Evolutionary conservation across 2,113 vertebrate species (phyloP).

Genomic region (Pyrgilauda ruficollis): DNA sequence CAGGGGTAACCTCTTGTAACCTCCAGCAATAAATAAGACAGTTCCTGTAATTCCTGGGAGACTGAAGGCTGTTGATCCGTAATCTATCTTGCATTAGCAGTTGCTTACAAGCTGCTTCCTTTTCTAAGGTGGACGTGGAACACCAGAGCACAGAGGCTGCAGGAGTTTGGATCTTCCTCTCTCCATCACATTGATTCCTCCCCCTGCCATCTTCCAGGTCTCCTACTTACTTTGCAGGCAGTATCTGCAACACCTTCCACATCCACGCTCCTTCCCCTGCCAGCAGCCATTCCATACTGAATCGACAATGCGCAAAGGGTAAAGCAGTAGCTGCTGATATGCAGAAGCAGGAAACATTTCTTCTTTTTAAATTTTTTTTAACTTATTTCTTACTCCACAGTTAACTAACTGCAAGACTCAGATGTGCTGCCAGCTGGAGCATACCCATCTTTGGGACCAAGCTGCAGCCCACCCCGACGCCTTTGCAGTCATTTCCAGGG

Average conservation of each 20-base stretch:
- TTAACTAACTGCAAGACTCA: neutral
- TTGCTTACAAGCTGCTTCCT: neutral
- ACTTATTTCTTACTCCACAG: neutral
- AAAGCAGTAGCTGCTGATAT: neutral
- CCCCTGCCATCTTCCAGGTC: neutral
- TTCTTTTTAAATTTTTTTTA: neutral
- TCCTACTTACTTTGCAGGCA: neutral
- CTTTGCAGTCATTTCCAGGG: neutral
- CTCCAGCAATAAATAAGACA: neutral
- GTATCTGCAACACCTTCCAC: neutral
- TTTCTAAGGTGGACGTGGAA: neutral
- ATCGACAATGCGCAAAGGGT: neutral
- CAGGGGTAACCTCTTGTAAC: neutral
- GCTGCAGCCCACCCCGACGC: accelerated
- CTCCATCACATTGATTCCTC: neutral
- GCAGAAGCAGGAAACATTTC: neutral
- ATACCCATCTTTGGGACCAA: accelerated
- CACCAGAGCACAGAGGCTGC: neutral
- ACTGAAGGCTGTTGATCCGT: neutral
- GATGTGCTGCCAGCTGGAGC: neutral
- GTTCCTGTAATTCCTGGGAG: neutral
- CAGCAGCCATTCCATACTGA: neutral
- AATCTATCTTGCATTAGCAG: neutral
- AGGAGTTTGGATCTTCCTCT: neutral
- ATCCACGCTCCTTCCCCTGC: neutral